Base-by-base conservation (phyloP, 2,888 invertebrate genomes). In the Philhelius pedissequus region DNA sequence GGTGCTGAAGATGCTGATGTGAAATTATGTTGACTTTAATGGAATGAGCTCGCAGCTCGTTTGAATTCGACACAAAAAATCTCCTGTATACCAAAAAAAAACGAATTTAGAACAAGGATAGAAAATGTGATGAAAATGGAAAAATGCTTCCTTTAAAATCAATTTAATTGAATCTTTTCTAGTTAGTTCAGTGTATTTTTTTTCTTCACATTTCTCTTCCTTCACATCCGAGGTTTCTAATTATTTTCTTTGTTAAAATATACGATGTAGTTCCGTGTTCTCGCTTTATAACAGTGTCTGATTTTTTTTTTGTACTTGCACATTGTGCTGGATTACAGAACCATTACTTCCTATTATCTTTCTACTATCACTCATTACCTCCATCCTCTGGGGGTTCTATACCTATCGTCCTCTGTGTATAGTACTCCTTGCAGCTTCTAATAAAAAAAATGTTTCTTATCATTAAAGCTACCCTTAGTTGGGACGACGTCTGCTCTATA, bases 281-380 rank as follows among this genome's bases (percentile, higher is more conserved):
- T 40, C 13, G 11, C 48, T 11, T 4, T 52, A 18, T 54, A 15
- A 9, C 13, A 54, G 32, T 32, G 30, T 56, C 56, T 56, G 35
- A 35, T 35, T 35, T 13, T 40, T 74, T 66, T 73, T 69, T 43
- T 9, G 8, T 43, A 13, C 8, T 22, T 64, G 54, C 48, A 79
- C 83, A 79, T 79, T 79, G 30, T 74, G 52, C 54, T 45, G 71
- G 75, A 84, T 84, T 84, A 84, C 84, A 76, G 22, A 84, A 60
- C 76, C 80, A 84, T 84, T 80, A 80, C 84, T 80, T 80, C 75
- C 80, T 66, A 80, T 84, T 84, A 80, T 76, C 66, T 70, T 71
- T 79, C 70, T 32, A 69, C 78, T 70, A 69, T 75, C 75, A 76
- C 66, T 84, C 76, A 76, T 80, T 75, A 70, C 71, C 60, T 18